Evolutionary conservation across 2,113 vertebrate species (phyloP), one percentile per base, ranked within the genome.

Genomic region (Oplegnathus fasciatus): DNA sequence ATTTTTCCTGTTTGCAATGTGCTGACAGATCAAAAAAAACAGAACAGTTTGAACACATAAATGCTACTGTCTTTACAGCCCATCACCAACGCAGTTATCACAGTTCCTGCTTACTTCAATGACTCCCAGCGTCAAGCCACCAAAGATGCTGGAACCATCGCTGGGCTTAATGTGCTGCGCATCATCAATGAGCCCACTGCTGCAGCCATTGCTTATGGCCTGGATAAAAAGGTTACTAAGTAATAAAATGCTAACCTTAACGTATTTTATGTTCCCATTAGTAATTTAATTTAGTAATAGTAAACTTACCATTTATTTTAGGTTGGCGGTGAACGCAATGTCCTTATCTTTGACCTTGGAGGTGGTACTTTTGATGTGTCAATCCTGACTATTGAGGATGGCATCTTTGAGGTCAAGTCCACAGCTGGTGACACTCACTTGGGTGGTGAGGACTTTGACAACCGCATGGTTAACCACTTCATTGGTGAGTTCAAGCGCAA

Each of bases 131-230:
- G 97, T 14, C 97, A 98, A 90, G 97, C 97, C 71, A 98, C 97
- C 70, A 98, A 98, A 90, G 97, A 98, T 46, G 97, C 97, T 8
- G 97, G 97, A 2, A 94, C 96, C 71, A 97, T 98, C 10, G 55
- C 97, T 0, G 97, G 97, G 15, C 96, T 98, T 4, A 98, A 97
- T 48, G 96, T 98, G 17, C 94, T 98, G 26, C 95, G 97, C 3
- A 98, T 98, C 82, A 98, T 98, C 94, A 98, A 97, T 37, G 97
- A 98, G 72, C 97, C 97, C 68, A 98, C 97, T 5, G 97, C 97
- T 0, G 97, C 97, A n/a, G 97, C 97, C 84, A 98, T 98, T 78
- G 97, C 97, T 28, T 98, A 98, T 42, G 97, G 97, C 3, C 88
- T 98, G 89, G 97, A 98, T 90, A 97, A 97, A 93, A 96, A 96